Conservation (phyloP, 1,140 invertebrate genomes). For the roundworm (Caenorhabditis elegans) region WBcel235 BX284602.5:6645501-6646000, state of each 20-base stretch:
- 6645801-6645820: slow-evolving; percentile 32
- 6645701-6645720: neutral
- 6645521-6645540: no score
- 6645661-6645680: neutral
- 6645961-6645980: neutral
- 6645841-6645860: neutral
- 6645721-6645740: neutral
- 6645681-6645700: neutral
- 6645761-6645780: slow-evolving; percentile 14
- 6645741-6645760: neutral
- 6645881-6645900: slow-evolving; percentile 22
- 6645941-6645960: neutral
- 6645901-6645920: slow-evolving; percentile 30
- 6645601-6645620: neutral
- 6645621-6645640: neutral
- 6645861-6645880: slow-evolving; percentile 26
- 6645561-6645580: no score
- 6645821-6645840: neutral
- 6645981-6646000: neutral
- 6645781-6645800: slow-evolving; percentile 22
- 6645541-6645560: no score
- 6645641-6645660: neutral
- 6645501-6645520: no score
- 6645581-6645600: no score
- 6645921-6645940: slow-evolving; percentile 1